Evolutionary conservation across 92 coral and sea anemone genomes (phyloP).

Genomic region (Zoanthus sansibaricus): DNA sequence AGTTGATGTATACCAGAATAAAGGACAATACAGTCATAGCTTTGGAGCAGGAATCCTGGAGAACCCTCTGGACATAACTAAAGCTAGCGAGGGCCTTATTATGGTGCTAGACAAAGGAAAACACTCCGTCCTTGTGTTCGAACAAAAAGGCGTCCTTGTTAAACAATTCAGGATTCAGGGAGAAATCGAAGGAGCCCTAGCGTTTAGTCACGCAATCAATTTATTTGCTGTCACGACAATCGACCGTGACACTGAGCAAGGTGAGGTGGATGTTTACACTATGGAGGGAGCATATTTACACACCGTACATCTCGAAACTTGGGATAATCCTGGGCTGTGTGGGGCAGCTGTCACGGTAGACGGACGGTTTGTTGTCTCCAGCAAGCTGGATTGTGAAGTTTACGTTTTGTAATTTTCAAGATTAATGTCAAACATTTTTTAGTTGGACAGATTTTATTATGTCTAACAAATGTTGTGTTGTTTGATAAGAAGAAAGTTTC

Average conservation of each 20-base stretch:
- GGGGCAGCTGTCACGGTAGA: slow-evolving; percentile 29
- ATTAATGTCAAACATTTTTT: no score
- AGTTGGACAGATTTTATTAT: no score
- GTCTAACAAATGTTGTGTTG: no score
- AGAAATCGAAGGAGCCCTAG: slow-evolving; percentile 28
- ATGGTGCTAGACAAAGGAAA: slow-evolving; percentile 37
- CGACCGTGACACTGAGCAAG: slow-evolving; percentile 38
- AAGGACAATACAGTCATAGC: slow-evolving; percentile 5
- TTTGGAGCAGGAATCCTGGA: slow-evolving; percentile 26
- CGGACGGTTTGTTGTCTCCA: slow-evolving; percentile 33
- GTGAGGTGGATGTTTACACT: slow-evolving; percentile 34
- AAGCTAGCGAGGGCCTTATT: neutral
- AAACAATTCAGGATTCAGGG: neutral
- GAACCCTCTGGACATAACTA: neutral
- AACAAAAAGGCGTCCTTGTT: slow-evolving; percentile 7
- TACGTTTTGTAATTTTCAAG: slow-evolving; percentile 2
- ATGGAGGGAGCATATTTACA: slow-evolving; percentile 16
- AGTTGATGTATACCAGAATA: slow-evolving; percentile 29
- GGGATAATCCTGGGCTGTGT: slow-evolving; percentile 28
- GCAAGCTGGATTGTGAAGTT: slow-evolving; percentile 29
- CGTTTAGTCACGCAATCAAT: slow-evolving; percentile 30
- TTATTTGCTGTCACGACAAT: slow-evolving; percentile 28
- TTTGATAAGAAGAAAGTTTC: no score
- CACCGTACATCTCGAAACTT: slow-evolving; percentile 23
- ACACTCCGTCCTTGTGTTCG: slow-evolving; percentile 15